Evolutionary conservation across 1,140 invertebrate genomes (phyloP).

Genomic region (Pogonomyrmex californicus): DNA sequence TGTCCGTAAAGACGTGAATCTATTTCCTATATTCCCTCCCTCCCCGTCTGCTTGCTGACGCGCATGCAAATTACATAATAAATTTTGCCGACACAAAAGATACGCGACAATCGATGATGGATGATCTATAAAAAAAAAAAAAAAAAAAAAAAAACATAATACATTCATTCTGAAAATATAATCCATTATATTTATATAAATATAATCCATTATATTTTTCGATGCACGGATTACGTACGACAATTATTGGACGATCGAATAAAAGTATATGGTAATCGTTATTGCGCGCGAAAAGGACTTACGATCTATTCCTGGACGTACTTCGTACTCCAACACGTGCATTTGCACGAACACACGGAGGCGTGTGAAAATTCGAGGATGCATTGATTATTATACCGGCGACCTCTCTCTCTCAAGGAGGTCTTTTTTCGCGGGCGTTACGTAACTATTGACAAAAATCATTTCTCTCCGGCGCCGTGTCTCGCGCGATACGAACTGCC

Average conservation of each 20-base stretch:
- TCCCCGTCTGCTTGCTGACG: not conserved
- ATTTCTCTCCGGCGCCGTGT: not conserved
- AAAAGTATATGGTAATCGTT: not conserved
- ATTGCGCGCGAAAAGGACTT: not conserved
- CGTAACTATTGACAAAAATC: slow-evolving; percentile 45
- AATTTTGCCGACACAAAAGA: not conserved
- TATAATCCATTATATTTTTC: not conserved
- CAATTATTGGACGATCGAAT: not conserved
- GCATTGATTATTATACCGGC: slow-evolving; percentile 10
- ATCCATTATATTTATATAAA: not conserved
- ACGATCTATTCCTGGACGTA: not conserved
- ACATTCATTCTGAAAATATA: not conserved
- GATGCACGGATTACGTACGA: not conserved
- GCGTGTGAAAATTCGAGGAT: slow-evolving; percentile 31
- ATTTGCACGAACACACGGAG: not conserved
- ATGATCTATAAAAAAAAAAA: not conserved
- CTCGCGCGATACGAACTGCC: not conserved
- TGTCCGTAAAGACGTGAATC: slow-evolving; percentile 1
- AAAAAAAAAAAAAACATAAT: not conserved
- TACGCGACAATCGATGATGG: not conserved
- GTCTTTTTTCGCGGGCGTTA: slow-evolving; percentile 23
- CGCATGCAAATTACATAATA: slow-evolving; percentile 31
- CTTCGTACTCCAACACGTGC: not conserved
- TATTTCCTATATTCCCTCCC: not conserved
- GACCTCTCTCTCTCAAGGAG: slow-evolving; percentile 25